Evolutionary conservation across 2,888 invertebrate genomes (phyloP), one percentile per base, ranked within the genome.

Genomic region (Cheilosia grossa): DNA sequence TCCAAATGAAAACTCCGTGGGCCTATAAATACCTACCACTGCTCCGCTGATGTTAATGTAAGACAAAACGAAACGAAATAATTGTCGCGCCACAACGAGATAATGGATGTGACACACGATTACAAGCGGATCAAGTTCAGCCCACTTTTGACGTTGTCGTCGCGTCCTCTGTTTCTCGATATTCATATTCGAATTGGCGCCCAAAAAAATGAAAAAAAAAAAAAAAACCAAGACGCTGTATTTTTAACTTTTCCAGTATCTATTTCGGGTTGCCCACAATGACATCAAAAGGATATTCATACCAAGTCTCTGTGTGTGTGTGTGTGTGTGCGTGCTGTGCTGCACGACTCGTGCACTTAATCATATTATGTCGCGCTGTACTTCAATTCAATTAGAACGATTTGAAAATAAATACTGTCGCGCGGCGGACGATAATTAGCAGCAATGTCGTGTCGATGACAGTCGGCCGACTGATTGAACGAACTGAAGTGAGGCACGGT

Each of bases 81-180:
- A 82, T 82, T 82, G 70, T 75, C 75, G 70, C 75, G 58, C 44
- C 81, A 75, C 70, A 82, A 58, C 69, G n/a, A 56, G 75, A 82
- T 75, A 75, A 82, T 70, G 70, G 58, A 82, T 82, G 75, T 75
- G 81, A 58, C 75, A 75, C 75, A 75, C 81, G 75, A 82, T 82
- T 82, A 70, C 58, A 75, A 58, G 69, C 51, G 75, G 70, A 82
- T 82, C 75, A 70, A 82, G 75, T 82, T 82, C 70, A 64, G 81
- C 81, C 81, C 81, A 82, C 81, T 82, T 82, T 82, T 53, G 56
- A 64, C 47, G 67, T 80, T 37, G 56, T 64, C 53, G 33, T 44
- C 40, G 9, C 64, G 40, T 53, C n/a, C 63, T 74, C 42, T 19
- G 58, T 59, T 44, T 59, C 58, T 59, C 4, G 24, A 66, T 53